phyloP scores from a whole-genome alignment of 2,113 vertebrate genomes.

The Elephantulus edwardii region DNA sequence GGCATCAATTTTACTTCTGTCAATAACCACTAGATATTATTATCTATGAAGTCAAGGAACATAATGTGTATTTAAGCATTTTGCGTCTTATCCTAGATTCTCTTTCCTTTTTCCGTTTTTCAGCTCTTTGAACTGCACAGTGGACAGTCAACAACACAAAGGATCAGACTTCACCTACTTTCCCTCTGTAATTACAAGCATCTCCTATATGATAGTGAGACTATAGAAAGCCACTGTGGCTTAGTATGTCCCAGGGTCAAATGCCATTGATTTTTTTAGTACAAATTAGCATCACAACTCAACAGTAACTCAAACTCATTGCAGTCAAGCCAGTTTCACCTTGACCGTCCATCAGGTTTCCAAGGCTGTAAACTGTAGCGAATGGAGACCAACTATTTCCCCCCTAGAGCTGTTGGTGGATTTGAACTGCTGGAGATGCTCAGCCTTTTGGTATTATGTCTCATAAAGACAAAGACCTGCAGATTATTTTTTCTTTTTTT shows the following conservation, averaged over 20 bases:
- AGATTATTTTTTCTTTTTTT: too few relatives aligned
- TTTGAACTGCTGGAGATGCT: too few relatives aligned
- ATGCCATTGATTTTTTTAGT: background rate
- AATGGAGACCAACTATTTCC: too few relatives aligned
- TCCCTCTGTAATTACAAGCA: background rate
- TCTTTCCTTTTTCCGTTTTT: too few relatives aligned
- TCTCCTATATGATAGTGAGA: background rate
- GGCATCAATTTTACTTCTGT: too few relatives aligned
- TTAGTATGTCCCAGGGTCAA: background rate
- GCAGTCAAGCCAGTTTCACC: too few relatives aligned
- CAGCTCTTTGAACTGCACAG: fast-evolving
- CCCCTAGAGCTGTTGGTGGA: too few relatives aligned
- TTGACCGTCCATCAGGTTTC: too few relatives aligned
- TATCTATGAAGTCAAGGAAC: background rate
- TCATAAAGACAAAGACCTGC: background rate
- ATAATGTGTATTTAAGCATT: background rate
- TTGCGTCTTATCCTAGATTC: background rate
- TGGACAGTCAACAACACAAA: fast-evolving
- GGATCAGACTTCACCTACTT: too few relatives aligned
- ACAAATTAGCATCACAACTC: background rate
- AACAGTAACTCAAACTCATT: too few relatives aligned
- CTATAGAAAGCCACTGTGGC: background rate
- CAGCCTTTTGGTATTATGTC: too few relatives aligned
- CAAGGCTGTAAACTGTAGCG: too few relatives aligned
- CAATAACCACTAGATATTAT: background rate